Base-by-base conservation (phyloP, 2,888 invertebrate genomes). In the Hemaris fuciformis region DNA sequence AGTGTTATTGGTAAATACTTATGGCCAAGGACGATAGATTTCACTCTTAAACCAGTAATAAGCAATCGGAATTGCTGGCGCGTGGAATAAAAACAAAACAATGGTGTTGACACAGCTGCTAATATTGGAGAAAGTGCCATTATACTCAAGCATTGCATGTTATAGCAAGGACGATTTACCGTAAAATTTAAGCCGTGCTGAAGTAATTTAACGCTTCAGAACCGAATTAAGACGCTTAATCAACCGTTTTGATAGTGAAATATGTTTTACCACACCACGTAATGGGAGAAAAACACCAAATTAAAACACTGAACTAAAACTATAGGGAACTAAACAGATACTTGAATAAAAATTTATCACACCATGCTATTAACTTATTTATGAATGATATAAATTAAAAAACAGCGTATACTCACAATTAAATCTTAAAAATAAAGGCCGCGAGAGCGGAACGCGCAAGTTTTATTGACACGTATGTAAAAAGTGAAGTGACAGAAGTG, bases 401-500 rank as follows among this genome's bases (percentile, higher is more conserved):
- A 70, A 70, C 63, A 53, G 31, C 59, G 43, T 69, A 71, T 91
- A 92, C 91, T 92, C 79, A 92, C 91, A 86, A 80, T 85, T 85
- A 79, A 77, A 79, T 87, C 87, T 80, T 89, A 88, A 90, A 88
- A 88, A 86, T 88, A 88, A 79, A 77, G 89, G 91, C 89, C 79
- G 75, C 70, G 71, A 83, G 81, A 89, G 89, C 89, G 77, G 82
- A 85, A 78, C 88, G 88, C 81, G 78, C 88, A 87, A 87, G 75
- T 76, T 83, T 72, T 75, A 81, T 85, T 91, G 91, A 92, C 91
- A 92, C 91, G 91, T 92, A 91, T 84, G 82, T 88, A 89, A 88
- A 84, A 91, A 91, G 86, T 89, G 86, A 67, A 85, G 73, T 79
- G 76, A 76, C 74, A 75, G 74, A 77, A 72, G 74, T 72, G 84